These are phyloP conservation scores for human DNA, from an alignment of 2,113 vertebrate genomes.

Conservation along the genomic window DNA sequence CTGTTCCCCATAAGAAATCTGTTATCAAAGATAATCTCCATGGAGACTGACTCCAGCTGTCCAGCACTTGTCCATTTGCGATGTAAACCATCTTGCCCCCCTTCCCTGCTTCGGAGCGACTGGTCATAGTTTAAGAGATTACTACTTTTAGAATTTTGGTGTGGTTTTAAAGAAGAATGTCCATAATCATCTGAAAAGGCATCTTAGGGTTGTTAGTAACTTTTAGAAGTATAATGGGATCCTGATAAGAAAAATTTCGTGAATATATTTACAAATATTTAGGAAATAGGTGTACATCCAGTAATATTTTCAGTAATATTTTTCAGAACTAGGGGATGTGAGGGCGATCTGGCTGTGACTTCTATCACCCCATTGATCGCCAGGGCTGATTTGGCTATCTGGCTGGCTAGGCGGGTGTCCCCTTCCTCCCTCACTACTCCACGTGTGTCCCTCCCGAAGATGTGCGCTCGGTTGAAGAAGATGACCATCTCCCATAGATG, in stretches of 20 bases:
- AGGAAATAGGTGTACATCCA: background rate
- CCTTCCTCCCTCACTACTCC: too few species aligned
- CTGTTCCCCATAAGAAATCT: conserved; percentile 95
- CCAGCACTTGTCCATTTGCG: conserved; percentile 90
- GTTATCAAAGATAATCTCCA: conserved; percentile 93
- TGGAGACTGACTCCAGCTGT: conserved; percentile 90
- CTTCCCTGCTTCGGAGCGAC: too few species aligned
- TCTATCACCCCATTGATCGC: too few species aligned
- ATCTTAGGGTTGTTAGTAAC: background rate
- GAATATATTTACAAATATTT: background rate
- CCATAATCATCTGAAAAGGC: background rate
- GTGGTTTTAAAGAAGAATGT: background rate
- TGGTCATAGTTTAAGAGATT: background rate
- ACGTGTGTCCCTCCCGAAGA: too few species aligned
- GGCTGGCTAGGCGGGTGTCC: too few species aligned
- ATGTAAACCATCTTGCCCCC: too few species aligned
- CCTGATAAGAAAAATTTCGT: background rate
- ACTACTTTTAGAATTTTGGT: background rate
- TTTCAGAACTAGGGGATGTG: background rate
- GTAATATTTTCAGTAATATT: background rate
- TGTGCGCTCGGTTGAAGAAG: too few species aligned
- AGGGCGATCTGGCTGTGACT: too few species aligned
- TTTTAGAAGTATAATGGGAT: background rate
- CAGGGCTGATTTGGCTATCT: too few species aligned
- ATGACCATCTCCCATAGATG: too few species aligned